These are phyloP conservation scores for Piaya cayana DNA, from an alignment of 2,113 vertebrate species.

Conservation along the genomic window DNA sequence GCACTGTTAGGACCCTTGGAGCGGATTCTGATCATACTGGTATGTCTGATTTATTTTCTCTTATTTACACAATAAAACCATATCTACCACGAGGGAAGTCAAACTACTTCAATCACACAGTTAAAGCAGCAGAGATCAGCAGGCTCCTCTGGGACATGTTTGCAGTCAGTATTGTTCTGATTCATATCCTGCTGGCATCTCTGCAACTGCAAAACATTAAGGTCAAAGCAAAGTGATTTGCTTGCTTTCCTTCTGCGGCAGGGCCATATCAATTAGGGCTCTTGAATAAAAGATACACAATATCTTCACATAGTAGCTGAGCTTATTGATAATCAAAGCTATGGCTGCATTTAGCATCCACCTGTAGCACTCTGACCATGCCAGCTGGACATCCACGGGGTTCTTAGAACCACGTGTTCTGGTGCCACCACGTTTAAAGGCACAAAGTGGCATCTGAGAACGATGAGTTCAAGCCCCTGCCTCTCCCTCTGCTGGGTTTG, in stretches of 20 bases:
- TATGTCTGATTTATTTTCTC: neutral
- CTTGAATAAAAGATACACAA: neutral
- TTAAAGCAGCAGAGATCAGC: neutral
- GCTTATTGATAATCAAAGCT: neutral
- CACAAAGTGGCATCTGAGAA: neutral
- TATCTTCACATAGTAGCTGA: neutral
- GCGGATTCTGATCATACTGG: neutral
- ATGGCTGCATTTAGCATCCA: neutral
- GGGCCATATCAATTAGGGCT: neutral
- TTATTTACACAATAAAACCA: neutral
- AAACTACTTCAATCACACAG: neutral
- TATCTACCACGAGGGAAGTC: neutral
- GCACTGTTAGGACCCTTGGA: neutral
- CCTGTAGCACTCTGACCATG: neutral
- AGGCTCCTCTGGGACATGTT: neutral
- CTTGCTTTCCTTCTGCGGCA: neutral
- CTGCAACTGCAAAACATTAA: neutral
- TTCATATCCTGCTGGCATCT: conserved; percentile 24
- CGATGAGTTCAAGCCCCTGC: neutral
- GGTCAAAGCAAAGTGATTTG: conserved; percentile 9
- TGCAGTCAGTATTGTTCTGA: neutral
- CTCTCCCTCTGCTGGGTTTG: neutral
- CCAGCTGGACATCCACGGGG: neutral
- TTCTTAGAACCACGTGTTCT: accelerated
- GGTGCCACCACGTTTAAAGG: neutral